A percentile compares a stretch with the other conserved stretches of the same genome.
Conservation (phyloP, 2,113 vertebrate genomes). For the Oplegnathus fasciatus region DNA sequence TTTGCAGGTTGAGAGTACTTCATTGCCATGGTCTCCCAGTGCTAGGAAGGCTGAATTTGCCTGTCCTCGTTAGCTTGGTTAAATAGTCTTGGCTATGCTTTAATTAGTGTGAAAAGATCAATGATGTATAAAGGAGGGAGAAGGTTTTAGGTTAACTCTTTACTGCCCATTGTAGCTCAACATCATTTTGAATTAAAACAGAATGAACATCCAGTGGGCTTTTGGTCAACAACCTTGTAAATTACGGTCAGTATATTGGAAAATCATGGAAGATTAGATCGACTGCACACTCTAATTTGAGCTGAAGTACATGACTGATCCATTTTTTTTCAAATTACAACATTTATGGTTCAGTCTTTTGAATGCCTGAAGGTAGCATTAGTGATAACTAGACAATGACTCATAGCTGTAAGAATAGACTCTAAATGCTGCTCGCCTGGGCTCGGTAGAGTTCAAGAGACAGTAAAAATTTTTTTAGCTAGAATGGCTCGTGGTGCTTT, state of each 20-base stretch:
- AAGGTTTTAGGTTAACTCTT: slow-evolving; percentile 73
- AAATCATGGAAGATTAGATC: neutral
- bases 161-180: slow-evolving; percentile 19
- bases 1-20: slow-evolving; percentile 52
- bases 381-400: slow-evolving; percentile 49
- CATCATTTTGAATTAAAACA: slow-evolving; percentile 15
- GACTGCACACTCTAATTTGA: slow-evolving; percentile 16
- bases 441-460: slow-evolving; percentile 10
- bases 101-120: slow-evolving; percentile 85
- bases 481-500: slow-evolving; percentile 1
- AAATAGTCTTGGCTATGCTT: slow-evolving; percentile 81
- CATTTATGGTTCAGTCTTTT: slow-evolving; percentile 26
- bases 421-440: slow-evolving; percentile 29
- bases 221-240: slow-evolving; percentile 8
- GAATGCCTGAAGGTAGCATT: slow-evolving; percentile 54
- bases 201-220: neutral
- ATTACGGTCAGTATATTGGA: slow-evolving; percentile 1
- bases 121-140: slow-evolving; percentile 72
- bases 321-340: neutral
- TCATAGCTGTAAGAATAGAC: slow-evolving; percentile 48
- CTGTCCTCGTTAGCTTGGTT: slow-evolving; percentile 82
- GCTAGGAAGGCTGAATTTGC: slow-evolving; percentile 59
- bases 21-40: slow-evolving; percentile 58
- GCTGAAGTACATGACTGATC: slow-evolving; percentile 1
- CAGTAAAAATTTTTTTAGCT: neutral